Evolutionary conservation across 2,888 invertebrate genomes (phyloP), one percentile per base, ranked within the genome.

Genomic region (Tipula helvola): DNA sequence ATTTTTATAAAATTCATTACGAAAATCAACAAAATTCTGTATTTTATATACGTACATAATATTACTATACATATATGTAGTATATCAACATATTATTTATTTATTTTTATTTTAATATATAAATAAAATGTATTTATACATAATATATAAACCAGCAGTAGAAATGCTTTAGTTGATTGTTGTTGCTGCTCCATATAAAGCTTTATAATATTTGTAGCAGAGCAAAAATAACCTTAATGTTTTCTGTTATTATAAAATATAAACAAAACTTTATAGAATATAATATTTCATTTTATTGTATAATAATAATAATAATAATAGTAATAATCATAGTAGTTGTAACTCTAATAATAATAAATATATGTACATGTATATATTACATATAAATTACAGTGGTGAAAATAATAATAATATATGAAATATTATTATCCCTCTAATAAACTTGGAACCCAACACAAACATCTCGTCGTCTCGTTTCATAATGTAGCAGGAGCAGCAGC

Each of bases 221-320:
- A 28, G 28, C 8, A 71, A 52, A 71, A 28, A 71, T 71, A 71
- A 71, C 71, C 71, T 71, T 71, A 71, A 71, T 71, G 28, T 71
- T 71, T 71, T 71, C 28, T 71, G 28, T 71, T 71, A 71, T 71
- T 52, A 71, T 71, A 57, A 57, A 16, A 57, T 57, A 57, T 57
- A 71, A 71, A 71, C 28, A 71, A 71, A 71, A 71, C 52, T 18
- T 5, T 71, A 71, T 71, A 71, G 71, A 71, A 71, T 71, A 71
- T 71, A 71, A 71, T 71, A 71, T 71, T 71, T 71, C 71, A 71
- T 71, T 71, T 71, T 71, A 71, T 71, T 71, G 71, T 71, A 71
- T 71, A 71, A 71, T 71, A 71, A 71, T 71, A 71, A 28, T 71
- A 71, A 28, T 28, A 71, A 4, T 28, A 8, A 10, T 71, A 7